Evolutionary conservation across 2,113 vertebrate genomes (phyloP), one percentile per base, ranked within the genome.

Genomic region (Fukomys damarensis): DNA sequence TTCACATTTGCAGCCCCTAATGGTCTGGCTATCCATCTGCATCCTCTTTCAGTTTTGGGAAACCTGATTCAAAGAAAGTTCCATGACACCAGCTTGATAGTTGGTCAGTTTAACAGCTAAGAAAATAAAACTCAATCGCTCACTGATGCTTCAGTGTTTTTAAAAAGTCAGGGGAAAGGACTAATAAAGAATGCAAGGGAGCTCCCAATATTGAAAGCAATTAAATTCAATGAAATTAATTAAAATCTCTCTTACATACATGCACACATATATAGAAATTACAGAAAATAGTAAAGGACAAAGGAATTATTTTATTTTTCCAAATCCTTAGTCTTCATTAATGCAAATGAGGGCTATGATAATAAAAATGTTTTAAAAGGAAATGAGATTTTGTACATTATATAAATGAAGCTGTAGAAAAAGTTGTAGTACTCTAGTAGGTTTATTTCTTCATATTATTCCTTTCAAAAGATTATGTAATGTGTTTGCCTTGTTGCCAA

Each of bases 301-400:
- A 66, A 46, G 2, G 68, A 93, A 43, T 13, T 61, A 68, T 1
- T 70, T 90, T 46, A 35, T 85, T 93, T 88, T n/a, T 52, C 5
- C 93, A 70, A 89, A 86, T 88, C 52, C 4, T 10, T 89, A 56
- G 22, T 80, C 3, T 61, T 96, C 66, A 65, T 95, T 96, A 96
- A 94, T 86, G 54, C 28, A 95, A 93, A 94, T 96, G 68, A 90
- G 49, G 22, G 46, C 28, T 79, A 30, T 11, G 22, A 86, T 95
- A 93, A 96, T 89, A 83, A 24, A 94, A 93, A 63, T 79, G 13
- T 65, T 95, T 92, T 79, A 93, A 93, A 83, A 49, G 54, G 32
- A 95, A 82, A 85, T 97, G 84, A 88, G 65, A 83, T 79, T 88
- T 70, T 95, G 16, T 86, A 7, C n/a, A 94, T 91, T 88, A 93